Conservation (phyloP, 1,140 invertebrate genomes). For the Lutraria rhynchaena region DNA sequence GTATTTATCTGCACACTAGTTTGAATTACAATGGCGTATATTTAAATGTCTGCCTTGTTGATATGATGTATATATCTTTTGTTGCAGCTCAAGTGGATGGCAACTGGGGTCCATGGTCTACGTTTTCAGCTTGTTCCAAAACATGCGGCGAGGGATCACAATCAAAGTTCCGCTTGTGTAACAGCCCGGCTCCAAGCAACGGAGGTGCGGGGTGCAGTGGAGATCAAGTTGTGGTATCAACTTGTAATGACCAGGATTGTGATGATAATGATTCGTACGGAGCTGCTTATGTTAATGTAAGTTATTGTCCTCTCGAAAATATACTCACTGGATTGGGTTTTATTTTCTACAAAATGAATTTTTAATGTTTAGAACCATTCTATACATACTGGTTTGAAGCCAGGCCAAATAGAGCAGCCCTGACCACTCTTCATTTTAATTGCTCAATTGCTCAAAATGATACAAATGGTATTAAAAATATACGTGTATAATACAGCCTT, state of each 20-base stretch:
- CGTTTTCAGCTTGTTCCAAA: conserved; percentile 1
- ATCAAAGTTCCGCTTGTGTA: conserved; percentile 16
- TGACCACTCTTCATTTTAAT: too few species aligned
- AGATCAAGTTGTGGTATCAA: conserved; percentile 15
- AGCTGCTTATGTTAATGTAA: conserved; percentile 13
- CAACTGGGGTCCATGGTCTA: conserved; percentile 46
- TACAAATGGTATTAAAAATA: too few species aligned
- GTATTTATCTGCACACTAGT: neutral
- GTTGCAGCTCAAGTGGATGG: conserved; percentile 7
- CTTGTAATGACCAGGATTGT: neutral
- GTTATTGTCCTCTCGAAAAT: neutral
- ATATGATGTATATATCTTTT: neutral
- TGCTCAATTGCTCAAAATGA: too few species aligned
- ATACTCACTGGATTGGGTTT: too few species aligned
- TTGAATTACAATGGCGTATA: neutral
- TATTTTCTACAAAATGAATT: too few species aligned
- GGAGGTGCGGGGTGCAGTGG: conserved; percentile 36
- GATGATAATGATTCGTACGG: neutral
- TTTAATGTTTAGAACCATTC: too few species aligned
- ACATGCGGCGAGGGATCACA: conserved; percentile 36
- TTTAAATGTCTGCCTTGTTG: neutral
- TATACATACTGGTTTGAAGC: too few species aligned
- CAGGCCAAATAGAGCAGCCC: too few species aligned
- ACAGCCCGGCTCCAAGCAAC: conserved; percentile 47
- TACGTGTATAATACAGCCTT: too few species aligned